Evolutionary conservation across 30 jellyfish, hydroid and myxozoan species (phyloP).

Genomic region (Mastigias papua): DNA sequence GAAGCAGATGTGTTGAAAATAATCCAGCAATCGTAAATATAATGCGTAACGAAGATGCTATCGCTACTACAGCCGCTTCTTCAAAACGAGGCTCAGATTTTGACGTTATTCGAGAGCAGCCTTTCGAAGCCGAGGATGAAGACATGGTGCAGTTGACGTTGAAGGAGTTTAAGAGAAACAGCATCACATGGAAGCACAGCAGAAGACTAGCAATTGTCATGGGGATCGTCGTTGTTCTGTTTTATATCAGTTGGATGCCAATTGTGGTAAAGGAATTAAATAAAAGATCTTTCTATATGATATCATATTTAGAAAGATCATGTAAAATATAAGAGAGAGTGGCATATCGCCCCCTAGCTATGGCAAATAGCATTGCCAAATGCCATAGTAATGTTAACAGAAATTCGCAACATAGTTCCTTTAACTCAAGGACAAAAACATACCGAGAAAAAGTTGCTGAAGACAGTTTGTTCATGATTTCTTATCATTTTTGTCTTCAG

Average conservation of each 20-base stretch:
- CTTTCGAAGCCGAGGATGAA: slow-evolving; percentile 51
- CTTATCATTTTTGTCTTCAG: too few species aligned
- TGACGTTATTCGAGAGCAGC: slow-evolving; percentile 21
- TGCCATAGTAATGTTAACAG: too few species aligned
- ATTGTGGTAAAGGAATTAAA: slow-evolving; percentile 62
- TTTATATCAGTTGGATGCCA: slow-evolving; percentile 86
- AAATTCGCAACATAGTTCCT: too few species aligned
- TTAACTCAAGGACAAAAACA: too few species aligned
- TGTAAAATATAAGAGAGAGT: too few species aligned
- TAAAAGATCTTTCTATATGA: neutral
- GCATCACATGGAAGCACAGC: slow-evolving; percentile 70
- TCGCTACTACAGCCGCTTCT: neutral
- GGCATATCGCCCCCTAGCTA: too few species aligned
- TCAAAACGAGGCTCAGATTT: slow-evolving; percentile 57
- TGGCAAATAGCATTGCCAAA: too few species aligned
- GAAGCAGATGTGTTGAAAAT: slow-evolving; percentile 30
- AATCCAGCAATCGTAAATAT: slow-evolving; percentile 20
- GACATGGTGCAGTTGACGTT: slow-evolving; percentile 53
- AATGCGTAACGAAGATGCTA: neutral
- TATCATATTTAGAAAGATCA: too few species aligned
- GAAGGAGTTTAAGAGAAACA: slow-evolving; percentile 57
- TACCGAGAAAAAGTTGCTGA: too few species aligned
- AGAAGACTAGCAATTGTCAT: slow-evolving; percentile 70
- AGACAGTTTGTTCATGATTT: too few species aligned
- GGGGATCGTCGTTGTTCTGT: slow-evolving; percentile 79